phyloP scores from a whole-genome alignment of 2,113 vertebrate genomes.

The Eonycteris spelaea region DNA sequence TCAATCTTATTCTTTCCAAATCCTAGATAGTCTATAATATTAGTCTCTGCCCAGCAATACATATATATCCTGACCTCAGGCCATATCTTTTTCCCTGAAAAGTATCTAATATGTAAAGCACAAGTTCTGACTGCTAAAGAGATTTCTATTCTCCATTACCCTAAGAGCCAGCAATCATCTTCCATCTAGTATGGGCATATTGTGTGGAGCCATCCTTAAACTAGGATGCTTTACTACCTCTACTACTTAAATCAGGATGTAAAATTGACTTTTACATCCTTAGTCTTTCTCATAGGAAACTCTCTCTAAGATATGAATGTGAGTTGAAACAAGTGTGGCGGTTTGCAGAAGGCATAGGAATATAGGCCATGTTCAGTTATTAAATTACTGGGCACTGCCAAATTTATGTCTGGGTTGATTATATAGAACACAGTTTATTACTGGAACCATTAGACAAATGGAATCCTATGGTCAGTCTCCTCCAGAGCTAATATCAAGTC shows the following conservation, averaged over 20 bases:
- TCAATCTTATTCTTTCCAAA: background rate
- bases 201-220: background rate
- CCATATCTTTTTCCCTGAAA: background rate
- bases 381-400: background rate
- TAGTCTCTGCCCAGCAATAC: background rate
- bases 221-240: background rate
- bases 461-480: background rate
- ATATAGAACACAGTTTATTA: background rate
- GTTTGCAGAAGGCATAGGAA: background rate
- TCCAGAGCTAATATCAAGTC: background rate
- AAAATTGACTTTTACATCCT: background rate
- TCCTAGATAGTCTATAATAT: background rate
- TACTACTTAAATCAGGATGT: background rate
- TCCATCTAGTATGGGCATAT: background rate
- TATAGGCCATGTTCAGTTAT: background rate
- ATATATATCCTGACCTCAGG: background rate
- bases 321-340: background rate
- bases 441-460: background rate
- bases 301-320: background rate
- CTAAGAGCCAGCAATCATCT: background rate
- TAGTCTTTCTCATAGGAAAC: background rate
- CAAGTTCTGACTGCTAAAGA: background rate
- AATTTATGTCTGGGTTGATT: background rate
- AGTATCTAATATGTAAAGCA: background rate
- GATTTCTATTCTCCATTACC: background rate